Conservation (phyloP, 2,797 vertebrate species). For the Rachycentron canadum region DNA sequence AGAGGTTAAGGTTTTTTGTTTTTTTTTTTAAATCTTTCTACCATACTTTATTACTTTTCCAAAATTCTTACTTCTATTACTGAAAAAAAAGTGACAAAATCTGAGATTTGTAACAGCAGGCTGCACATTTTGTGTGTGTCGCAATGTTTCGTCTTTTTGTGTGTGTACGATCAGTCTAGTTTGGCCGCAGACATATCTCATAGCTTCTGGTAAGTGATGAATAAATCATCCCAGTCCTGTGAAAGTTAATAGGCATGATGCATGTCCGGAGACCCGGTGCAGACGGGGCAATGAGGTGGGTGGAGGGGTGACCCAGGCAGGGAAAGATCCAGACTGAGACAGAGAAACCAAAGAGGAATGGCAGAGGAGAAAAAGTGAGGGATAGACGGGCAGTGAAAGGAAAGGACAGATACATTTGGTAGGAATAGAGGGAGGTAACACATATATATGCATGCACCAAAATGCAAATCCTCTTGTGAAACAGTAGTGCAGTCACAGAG, state of each 20-base stretch:
- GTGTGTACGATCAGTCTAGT: background rate
- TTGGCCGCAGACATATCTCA: conserved; percentile 57
- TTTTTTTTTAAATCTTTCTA: background rate
- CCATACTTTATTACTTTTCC: background rate
- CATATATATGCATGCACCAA: background rate
- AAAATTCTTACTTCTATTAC: background rate
- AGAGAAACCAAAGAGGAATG: conserved; percentile 34
- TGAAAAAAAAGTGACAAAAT: conserved; percentile 7
- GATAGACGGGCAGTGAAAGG: conserved; percentile 39
- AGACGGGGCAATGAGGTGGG: conserved; percentile 24
- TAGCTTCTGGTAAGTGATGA: conserved; percentile 56
- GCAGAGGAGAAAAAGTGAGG: conserved; percentile 19
- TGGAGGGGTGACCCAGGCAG: conserved; percentile 20
- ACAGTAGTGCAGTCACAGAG: conserved; percentile 45
- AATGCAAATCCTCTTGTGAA: conserved; percentile 21
- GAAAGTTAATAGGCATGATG: conserved; percentile 69
- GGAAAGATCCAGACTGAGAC: conserved; percentile 30
- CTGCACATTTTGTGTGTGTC: conserved; percentile 11
- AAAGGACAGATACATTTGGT: conserved; percentile 49
- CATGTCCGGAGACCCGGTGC: conserved; percentile 56
- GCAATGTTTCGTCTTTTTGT: background rate
- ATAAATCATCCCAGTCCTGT: conserved; percentile 68
- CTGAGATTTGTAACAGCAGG: background rate
- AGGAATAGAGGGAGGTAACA: conserved; percentile 16
- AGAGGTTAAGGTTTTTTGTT: background rate